Evolutionary conservation across 1,140 invertebrate genomes (phyloP).

Genomic region (Cyclina sinensis): DNA sequence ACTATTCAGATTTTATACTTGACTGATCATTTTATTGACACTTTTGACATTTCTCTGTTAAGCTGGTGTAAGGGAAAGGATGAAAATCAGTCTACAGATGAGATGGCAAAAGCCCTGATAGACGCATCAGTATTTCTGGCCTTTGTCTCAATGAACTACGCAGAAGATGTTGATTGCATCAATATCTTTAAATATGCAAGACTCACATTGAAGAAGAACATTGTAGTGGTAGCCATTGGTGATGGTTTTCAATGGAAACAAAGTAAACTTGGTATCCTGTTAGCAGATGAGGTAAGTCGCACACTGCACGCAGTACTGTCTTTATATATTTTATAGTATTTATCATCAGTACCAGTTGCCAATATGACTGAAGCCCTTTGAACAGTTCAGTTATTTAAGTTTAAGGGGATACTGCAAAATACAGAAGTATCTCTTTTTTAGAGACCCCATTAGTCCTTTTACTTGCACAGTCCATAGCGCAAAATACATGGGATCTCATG

Average conservation of each 20-base stretch:
- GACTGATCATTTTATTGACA: too few relatives aligned
- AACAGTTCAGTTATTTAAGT: too few relatives aligned
- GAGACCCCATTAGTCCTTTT: too few relatives aligned
- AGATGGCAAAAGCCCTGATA: constrained; percentile 79
- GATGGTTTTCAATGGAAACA: constrained; percentile 79
- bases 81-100: constrained; percentile 71
- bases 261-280: constrained; percentile 79
- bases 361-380: too few relatives aligned
- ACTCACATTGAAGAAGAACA: constrained; percentile 79
- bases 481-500: too few relatives aligned
- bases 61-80: constrained; percentile 76
- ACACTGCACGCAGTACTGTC: too few relatives aligned
- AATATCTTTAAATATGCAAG: constrained; percentile 84
- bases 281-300: constrained; percentile 81
- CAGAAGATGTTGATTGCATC: constrained; percentile 78
- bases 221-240: constrained; percentile 82
- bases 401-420: too few relatives aligned
- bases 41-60: background rate
- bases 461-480: too few relatives aligned
- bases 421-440: too few relatives aligned
- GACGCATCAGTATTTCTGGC: constrained; percentile 82
- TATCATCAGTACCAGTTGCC: too few relatives aligned
- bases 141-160: constrained; percentile 82
- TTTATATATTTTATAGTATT: too few relatives aligned
- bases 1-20: too few relatives aligned